A percentile compares a stretch with the other conserved stretches of the same genome.
Evolutionary conservation across 2,797 vertebrate genomes (phyloP).

Genomic region (Microchirus variegatus): DNA sequence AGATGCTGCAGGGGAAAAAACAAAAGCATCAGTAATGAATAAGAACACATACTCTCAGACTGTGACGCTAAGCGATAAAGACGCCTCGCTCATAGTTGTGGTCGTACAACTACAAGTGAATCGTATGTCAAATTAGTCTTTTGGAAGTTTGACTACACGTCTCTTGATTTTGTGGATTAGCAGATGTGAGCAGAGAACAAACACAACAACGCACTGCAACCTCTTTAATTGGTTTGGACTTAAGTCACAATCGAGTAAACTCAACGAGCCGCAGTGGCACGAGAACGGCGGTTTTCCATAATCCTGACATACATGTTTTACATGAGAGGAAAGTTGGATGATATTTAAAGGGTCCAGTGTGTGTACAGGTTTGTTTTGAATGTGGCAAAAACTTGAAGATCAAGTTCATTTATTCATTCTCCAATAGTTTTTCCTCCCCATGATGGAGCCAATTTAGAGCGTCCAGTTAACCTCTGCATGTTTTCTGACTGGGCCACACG

Average conservation of each 20-base stretch:
- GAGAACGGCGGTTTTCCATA: slow-evolving; percentile 1
- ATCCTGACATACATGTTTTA: no score
- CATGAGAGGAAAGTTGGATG: slow-evolving; percentile 12
- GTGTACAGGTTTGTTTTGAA: no score
- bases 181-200: slow-evolving; percentile 1
- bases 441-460: no score
- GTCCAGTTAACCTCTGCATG: no score
- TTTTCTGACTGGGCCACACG: no score
- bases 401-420: no score
- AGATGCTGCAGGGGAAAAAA: neutral
- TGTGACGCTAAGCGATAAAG: neutral
- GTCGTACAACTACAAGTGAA: neutral
- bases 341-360: no score
- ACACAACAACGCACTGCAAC: slow-evolving; percentile 6
- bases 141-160: neutral
- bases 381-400: no score
- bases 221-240: no score
- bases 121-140: neutral
- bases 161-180: no score
- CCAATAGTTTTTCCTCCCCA: no score
- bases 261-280: slow-evolving; percentile 14
- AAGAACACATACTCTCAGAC: neutral
- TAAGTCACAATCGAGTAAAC: slow-evolving; percentile 14
- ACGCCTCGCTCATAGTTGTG: neutral
- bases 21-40: neutral